These are phyloP conservation scores for Campoletis raptor DNA, from an alignment of 2,888 invertebrate species.

Conservation along the genomic window DNA sequence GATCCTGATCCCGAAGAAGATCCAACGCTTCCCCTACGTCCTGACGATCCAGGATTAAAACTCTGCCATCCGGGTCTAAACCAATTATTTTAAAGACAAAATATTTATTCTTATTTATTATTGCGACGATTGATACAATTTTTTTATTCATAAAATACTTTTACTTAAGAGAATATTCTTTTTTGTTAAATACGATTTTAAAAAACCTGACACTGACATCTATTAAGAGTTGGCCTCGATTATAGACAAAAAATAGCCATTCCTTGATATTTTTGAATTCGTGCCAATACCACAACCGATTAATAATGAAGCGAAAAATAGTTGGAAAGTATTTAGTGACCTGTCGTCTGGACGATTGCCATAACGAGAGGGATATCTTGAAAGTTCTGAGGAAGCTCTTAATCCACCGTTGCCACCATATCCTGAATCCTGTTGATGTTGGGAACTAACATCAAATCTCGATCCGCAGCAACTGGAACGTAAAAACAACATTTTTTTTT, in stretches of 20 bases:
- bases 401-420: conserved; percentile 54
- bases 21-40: conserved; percentile 62
- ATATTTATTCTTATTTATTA: background rate
- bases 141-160: background rate
- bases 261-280: conserved; percentile 34
- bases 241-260: conserved; percentile 39
- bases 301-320: conserved; percentile 41
- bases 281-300: conserved; percentile 38
- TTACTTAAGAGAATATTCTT: too few relatives aligned
- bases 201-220: background rate
- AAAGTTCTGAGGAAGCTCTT: conserved; percentile 62
- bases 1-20: conserved; percentile 52
- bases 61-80: conserved; percentile 73
- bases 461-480: conserved; percentile 77
- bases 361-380: conserved; percentile 73
- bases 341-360: conserved; percentile 77
- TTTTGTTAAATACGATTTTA: background rate
- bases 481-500: conserved; percentile 62
- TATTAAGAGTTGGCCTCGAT: background rate
- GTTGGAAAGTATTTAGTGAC: conserved; percentile 63
- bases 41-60: conserved; percentile 69
- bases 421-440: conserved; percentile 70
- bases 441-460: conserved; percentile 69
- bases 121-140: background rate
- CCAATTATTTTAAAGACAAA: background rate